Percentiles rank a stretch among this genome's conserved stretches.
These are phyloP conservation scores for Phytoseiulus persimilis DNA, from an alignment of 2,888 invertebrate genomes.

Conservation along the genomic window DNA sequence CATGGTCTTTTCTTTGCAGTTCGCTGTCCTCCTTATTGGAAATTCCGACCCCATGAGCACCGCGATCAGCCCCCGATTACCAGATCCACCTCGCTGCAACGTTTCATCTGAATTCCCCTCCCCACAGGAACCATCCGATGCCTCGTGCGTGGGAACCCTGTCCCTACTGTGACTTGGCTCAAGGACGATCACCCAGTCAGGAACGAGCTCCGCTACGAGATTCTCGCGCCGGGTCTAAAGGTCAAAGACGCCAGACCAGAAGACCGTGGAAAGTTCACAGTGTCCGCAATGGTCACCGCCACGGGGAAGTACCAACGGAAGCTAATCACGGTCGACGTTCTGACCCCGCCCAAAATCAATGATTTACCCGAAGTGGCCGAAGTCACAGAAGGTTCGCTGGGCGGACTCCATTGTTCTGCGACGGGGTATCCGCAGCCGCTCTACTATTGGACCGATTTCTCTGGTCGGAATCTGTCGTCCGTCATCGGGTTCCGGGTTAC, in stretches of 20 bases:
- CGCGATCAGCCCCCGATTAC: background rate
- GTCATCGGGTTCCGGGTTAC: conserved; percentile 49
- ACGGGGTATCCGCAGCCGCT: conserved; percentile 74
- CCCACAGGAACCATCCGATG: conserved; percentile 41
- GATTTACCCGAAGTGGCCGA: conserved; percentile 50
- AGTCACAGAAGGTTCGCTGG: conserved; percentile 70
- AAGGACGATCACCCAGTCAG: conserved; percentile 42
- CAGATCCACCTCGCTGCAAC: background rate
- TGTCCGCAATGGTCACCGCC: conserved; percentile 44
- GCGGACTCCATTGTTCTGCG: conserved; percentile 66
- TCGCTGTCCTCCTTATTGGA: background rate
- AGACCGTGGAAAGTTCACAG: conserved; percentile 43
- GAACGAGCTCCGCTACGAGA: conserved; percentile 42
- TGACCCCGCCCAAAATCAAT: conserved; percentile 44
- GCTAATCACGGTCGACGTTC: conserved; percentile 44
- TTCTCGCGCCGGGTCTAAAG: conserved; percentile 43
- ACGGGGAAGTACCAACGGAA: conserved; percentile 43
- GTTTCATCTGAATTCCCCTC: background rate
- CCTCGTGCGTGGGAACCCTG: conserved; percentile 44
- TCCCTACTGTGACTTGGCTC: conserved; percentile 43
- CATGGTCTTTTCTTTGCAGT: background rate
- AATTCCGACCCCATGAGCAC: background rate
- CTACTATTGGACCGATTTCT: conserved; percentile 68
- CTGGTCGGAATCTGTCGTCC: conserved; percentile 62
- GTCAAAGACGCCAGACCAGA: conserved; percentile 42